Percentiles rank a stretch among this genome's conserved stretches.
Conservation (phyloP, 2,797 vertebrate genomes). For the Megalops cyprinoides region DNA sequence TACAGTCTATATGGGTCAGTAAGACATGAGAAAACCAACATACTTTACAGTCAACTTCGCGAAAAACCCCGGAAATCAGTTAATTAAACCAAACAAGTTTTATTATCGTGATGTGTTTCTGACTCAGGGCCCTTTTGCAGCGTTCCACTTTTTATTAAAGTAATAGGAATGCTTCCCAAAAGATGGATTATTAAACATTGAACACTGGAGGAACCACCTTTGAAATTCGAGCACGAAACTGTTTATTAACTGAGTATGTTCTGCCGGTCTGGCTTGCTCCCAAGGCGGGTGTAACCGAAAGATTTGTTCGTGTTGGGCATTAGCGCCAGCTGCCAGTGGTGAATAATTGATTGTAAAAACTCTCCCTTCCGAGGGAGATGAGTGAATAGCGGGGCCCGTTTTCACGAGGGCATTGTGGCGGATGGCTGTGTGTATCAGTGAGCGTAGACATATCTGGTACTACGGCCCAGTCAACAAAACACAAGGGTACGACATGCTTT, state of each 20-base stretch:
- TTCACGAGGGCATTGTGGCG: not conserved
- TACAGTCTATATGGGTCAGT: too few species aligned
- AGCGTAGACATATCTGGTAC: not conserved
- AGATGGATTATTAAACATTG: not conserved
- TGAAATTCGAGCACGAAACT: not conserved
- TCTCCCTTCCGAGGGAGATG: slow-evolving; percentile 57
- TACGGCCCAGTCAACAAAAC: not conserved
- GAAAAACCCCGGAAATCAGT: not conserved
- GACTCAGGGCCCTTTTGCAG: not conserved
- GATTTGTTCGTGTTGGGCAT: slow-evolving; percentile 72
- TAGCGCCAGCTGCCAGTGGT: slow-evolving; percentile 69
- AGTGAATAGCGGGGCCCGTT: slow-evolving; percentile 30
- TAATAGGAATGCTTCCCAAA: not conserved
- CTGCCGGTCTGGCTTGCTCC: slow-evolving; percentile 12
- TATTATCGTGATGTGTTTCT: not conserved
- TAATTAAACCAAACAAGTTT: not conserved
- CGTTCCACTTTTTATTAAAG: not conserved
- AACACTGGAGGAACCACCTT: not conserved
- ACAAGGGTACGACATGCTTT: too few species aligned
- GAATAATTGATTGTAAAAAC: slow-evolving; percentile 77
- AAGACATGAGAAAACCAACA: not conserved
- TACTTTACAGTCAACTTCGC: not conserved
- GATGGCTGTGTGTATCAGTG: not conserved
- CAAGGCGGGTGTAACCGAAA: slow-evolving; percentile 69
- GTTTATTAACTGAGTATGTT: slow-evolving; percentile 13